Conservation (phyloP, 1,140 invertebrate species). For the Drosophila carrolli region DNA sequence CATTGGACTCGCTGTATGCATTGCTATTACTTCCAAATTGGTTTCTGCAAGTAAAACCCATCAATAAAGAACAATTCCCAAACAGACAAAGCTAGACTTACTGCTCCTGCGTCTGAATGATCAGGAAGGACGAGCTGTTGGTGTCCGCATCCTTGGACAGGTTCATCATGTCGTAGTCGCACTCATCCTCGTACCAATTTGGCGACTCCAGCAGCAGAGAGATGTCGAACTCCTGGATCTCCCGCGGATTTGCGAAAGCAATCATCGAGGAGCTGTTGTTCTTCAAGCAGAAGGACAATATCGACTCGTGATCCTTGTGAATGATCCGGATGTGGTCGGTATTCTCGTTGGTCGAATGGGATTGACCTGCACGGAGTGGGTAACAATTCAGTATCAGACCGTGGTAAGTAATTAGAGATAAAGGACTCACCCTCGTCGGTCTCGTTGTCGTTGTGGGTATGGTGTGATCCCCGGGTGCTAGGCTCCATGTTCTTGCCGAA, state of each 20-base stretch:
- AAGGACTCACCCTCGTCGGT: slow-evolving; percentile 62
- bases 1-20: slow-evolving; percentile 60
- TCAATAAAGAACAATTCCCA: neutral
- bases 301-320: slow-evolving; percentile 99
- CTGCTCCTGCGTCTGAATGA: slow-evolving; percentile 93
- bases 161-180: slow-evolving; percentile 97
- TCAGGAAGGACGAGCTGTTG: slow-evolving; percentile 94
- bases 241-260: slow-evolving; percentile 96
- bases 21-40: slow-evolving; percentile 50
- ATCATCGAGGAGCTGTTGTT: slow-evolving; percentile 91
- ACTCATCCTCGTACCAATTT: slow-evolving; percentile 97
- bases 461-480: slow-evolving; percentile 58
- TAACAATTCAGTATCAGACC: neutral
- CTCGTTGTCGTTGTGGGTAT: slow-evolving; percentile 66
- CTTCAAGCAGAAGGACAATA: slow-evolving; percentile 98
- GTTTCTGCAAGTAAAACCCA: slow-evolving; percentile 25
- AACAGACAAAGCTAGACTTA: slow-evolving; percentile 28
- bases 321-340: slow-evolving; percentile 96
- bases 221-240: slow-evolving; percentile 99
- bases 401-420: too few species aligned
- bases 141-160: slow-evolving; percentile 91
- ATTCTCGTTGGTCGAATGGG: slow-evolving; percentile 73
- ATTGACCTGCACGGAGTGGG: slow-evolving; percentile 53
- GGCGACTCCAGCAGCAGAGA: slow-evolving; percentile 94
- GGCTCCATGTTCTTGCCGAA: slow-evolving; percentile 88